A percentile compares a stretch with the other conserved stretches of the same genome.
Conservation (phyloP, 2,888 invertebrate species). For the Hetaerina titia region DNA sequence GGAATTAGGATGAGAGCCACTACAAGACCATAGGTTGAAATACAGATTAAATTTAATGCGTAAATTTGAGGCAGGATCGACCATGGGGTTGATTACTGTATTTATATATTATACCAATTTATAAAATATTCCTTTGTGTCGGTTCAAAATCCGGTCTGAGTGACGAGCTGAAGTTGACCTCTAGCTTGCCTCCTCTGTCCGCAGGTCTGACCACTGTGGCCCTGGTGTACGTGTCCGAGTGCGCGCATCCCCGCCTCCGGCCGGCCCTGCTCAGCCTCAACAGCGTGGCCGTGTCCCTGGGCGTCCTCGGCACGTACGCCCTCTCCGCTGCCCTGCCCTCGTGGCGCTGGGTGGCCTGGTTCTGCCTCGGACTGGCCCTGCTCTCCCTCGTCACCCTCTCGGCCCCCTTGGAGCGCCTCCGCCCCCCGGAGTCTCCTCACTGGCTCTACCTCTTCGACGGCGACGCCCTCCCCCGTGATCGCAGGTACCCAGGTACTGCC, state of each 20-base stretch:
- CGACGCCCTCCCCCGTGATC: constrained; percentile 73
- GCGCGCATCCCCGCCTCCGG: constrained; percentile 79
- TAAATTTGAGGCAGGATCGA: too few relatives aligned
- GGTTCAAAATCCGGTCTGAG: too few relatives aligned
- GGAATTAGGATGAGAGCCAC: too few relatives aligned
- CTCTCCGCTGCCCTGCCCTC: constrained; percentile 77
- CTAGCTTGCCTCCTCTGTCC: constrained; percentile 68
- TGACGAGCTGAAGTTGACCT: not conserved
- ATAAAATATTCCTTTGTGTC: too few relatives aligned
- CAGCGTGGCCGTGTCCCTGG: constrained; percentile 81
- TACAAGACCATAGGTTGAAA: too few relatives aligned
- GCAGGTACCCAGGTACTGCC: too few relatives aligned
- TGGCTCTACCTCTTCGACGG: constrained; percentile 62
- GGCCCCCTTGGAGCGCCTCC: not conserved
- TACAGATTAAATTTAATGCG: too few relatives aligned
- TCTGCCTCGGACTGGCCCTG: constrained; percentile 76
- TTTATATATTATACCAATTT: too few relatives aligned
- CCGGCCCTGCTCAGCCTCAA: constrained; percentile 80
- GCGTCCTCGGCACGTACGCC: constrained; percentile 80
- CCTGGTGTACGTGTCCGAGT: constrained; percentile 81
- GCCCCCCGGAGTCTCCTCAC: constrained; percentile 19
- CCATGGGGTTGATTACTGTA: too few relatives aligned
- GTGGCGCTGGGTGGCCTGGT: constrained; percentile 79
- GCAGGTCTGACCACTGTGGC: constrained; percentile 79
- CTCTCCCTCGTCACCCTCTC: constrained; percentile 74